Conservation (phyloP, 1,140 invertebrate genomes). For the Bactericera cockerelli region DNA sequence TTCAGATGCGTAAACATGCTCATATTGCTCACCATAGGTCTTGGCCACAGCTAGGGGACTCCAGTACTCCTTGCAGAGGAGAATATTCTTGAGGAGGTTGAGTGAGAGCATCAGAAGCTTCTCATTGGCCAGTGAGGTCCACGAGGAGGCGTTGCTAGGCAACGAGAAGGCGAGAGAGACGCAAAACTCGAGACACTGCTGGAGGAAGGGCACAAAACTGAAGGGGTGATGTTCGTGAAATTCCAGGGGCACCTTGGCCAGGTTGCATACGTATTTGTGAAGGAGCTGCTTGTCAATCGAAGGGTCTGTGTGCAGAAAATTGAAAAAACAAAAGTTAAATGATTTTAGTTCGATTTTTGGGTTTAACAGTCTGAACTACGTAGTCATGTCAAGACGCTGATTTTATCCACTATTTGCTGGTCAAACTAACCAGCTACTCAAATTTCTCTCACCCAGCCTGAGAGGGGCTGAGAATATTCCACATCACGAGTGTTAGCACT, state of each 20-base stretch:
- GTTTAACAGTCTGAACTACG: too few relatives aligned
- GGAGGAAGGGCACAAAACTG: conserved; percentile 62
- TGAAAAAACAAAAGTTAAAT: too few relatives aligned
- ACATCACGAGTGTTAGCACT: too few relatives aligned
- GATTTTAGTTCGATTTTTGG: too few relatives aligned
- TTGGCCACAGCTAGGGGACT: conserved; percentile 23
- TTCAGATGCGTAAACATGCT: too few relatives aligned
- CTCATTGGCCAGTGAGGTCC: conserved; percentile 31
- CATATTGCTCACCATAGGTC: too few relatives aligned
- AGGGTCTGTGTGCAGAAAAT: too few relatives aligned
- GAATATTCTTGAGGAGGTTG: conserved; percentile 71
- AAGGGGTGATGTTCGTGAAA: conserved; percentile 59
- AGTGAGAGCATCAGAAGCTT: conserved; percentile 75
- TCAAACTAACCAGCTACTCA: too few relatives aligned
- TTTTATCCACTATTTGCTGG: too few relatives aligned
- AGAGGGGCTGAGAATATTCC: too few relatives aligned
- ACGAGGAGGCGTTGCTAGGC: background rate
- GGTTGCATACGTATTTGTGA: conserved; percentile 65
- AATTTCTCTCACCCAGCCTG: too few relatives aligned
- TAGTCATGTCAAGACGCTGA: too few relatives aligned
- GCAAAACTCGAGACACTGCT: conserved; percentile 61
- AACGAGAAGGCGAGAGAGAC: conserved; percentile 69
- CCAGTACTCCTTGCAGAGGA: conserved; percentile 59
- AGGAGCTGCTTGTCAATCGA: conserved; percentile 29
- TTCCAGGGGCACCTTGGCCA: conserved; percentile 59